Evolutionary conservation across 2,113 vertebrate species (phyloP).

Genomic region (Rhegmatorhina hoffmannsi): DNA sequence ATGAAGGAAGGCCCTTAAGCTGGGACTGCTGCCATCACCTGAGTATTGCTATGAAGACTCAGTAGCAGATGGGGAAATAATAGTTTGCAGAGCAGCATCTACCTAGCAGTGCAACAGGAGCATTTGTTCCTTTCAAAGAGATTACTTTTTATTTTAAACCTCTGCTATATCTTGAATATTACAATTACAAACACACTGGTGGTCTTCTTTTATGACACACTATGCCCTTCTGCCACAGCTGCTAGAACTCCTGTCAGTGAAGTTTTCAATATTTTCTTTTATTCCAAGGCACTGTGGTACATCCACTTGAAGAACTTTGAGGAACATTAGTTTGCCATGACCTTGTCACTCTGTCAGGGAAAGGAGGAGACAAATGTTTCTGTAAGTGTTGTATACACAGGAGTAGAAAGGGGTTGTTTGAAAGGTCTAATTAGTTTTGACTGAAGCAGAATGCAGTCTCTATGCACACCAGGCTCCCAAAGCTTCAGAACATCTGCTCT

Average conservation of each 20-base stretch:
- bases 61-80: background rate
- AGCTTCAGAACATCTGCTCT: background rate
- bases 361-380: background rate
- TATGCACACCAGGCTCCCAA: background rate
- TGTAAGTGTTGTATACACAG: background rate
- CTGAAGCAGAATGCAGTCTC: background rate
- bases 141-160: background rate
- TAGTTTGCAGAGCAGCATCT: background rate
- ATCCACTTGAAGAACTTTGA: background rate
- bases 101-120: background rate
- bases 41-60: background rate
- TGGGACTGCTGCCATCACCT: background rate
- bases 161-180: background rate
- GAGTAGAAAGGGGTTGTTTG: background rate
- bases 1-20: background rate
- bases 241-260: background rate
- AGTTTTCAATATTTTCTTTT: background rate
- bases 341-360: background rate
- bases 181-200: background rate
- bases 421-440: conserved; percentile 2
- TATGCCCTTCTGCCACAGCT: background rate
- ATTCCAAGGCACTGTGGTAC: background rate
- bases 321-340: background rate
- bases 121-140: background rate
- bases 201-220: background rate